A percentile compares a stretch with the other conserved stretches of the same genome.
Conservation (phyloP, 2,888 invertebrate genomes). For the Timandra comae region DNA sequence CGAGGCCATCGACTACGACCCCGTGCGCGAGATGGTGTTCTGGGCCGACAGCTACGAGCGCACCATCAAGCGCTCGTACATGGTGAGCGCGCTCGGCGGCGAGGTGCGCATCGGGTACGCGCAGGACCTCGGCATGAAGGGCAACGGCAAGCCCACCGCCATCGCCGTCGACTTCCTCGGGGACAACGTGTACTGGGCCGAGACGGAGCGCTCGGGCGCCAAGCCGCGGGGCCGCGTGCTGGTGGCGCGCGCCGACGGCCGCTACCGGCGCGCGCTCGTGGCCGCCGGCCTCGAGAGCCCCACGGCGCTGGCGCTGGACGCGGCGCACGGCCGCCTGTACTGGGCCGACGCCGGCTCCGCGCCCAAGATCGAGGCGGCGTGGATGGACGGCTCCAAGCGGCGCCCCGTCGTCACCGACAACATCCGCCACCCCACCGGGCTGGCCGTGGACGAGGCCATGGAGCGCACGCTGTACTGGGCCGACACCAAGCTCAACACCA, state of each 20-base stretch:
- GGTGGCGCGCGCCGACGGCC: constrained; percentile 92
- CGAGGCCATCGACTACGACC: constrained; percentile 94
- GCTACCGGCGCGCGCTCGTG: constrained; percentile 89
- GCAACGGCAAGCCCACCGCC: constrained; percentile 89
- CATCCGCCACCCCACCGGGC: constrained; percentile 90
- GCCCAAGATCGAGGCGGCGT: constrained; percentile 95
- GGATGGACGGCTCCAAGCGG: constrained; percentile 97
- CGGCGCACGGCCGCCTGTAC: constrained; percentile 89
- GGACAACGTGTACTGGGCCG: constrained; percentile 96
- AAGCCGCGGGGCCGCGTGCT: constrained; percentile 88
- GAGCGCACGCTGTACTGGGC: constrained; percentile 96
- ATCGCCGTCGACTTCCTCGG: constrained; percentile 96
- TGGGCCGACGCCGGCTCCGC: constrained; percentile 95
- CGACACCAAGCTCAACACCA: constrained; percentile 93
- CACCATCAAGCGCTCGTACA: constrained; percentile 93
- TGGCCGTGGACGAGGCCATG: constrained; percentile 93
- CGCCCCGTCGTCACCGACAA: constrained; percentile 87
- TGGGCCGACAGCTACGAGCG: constrained; percentile 97
- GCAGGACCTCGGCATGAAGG: constrained; percentile 91
- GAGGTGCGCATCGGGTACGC: constrained; percentile 88
- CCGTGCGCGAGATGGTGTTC: constrained; percentile 88
- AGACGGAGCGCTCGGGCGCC: constrained; percentile 84
- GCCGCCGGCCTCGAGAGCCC: constrained; percentile 89
- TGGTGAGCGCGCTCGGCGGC: constrained; percentile 87
- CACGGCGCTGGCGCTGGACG: constrained; percentile 91